These are phyloP conservation scores for Brassicogethes aeneus DNA, from an alignment of 2,888 invertebrate species.

Conservation along the genomic window DNA sequence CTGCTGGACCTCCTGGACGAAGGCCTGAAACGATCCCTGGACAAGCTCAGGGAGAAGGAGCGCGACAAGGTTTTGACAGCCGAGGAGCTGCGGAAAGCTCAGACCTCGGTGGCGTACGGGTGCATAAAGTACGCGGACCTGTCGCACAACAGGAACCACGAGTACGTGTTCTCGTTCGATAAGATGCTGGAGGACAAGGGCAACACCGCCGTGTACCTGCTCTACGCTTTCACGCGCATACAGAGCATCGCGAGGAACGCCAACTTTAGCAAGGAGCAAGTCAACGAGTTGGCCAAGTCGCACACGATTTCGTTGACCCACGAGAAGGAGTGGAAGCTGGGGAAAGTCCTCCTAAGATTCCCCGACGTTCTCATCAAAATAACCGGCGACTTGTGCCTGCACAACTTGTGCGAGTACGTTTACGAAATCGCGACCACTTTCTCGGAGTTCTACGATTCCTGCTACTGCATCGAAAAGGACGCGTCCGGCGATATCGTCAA, in stretches of 20 bases:
- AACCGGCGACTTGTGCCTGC: conserved; percentile 71
- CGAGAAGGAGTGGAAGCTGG: conserved; percentile 91
- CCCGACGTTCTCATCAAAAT: conserved; percentile 81
- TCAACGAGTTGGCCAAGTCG: conserved; percentile 52
- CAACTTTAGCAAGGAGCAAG: conserved; percentile 52
- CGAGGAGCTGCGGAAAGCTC: conserved; percentile 73
- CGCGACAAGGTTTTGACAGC: conserved; percentile 72
- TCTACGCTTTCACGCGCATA: conserved; percentile 92
- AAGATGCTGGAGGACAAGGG: conserved; percentile 99
- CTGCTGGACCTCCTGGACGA: conserved; percentile 85
- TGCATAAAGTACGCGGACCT: conserved; percentile 98
- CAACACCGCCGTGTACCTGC: conserved; percentile 95
- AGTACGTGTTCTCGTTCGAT: conserved; percentile 97
- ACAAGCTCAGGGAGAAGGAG: conserved; percentile 80
- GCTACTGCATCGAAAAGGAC: conserved; percentile 95
- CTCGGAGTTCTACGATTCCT: conserved; percentile 94
- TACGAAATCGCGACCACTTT: conserved; percentile 91
- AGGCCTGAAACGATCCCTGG: conserved; percentile 71
- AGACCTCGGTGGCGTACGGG: conserved; percentile 91
- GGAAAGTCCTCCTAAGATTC: conserved; percentile 76
- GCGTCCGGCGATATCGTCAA: conserved; percentile 68
- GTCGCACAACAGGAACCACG: conserved; percentile 84
- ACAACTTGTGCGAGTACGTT: conserved; percentile 88
- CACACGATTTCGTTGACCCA: conserved; percentile 65
- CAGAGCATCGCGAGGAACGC: conserved; percentile 80